A percentile compares a stretch with the other conserved stretches of the same genome.
phyloP scores from a whole-genome alignment of 2,113 vertebrate genomes.

The Sphyrna mokarran region DNA sequence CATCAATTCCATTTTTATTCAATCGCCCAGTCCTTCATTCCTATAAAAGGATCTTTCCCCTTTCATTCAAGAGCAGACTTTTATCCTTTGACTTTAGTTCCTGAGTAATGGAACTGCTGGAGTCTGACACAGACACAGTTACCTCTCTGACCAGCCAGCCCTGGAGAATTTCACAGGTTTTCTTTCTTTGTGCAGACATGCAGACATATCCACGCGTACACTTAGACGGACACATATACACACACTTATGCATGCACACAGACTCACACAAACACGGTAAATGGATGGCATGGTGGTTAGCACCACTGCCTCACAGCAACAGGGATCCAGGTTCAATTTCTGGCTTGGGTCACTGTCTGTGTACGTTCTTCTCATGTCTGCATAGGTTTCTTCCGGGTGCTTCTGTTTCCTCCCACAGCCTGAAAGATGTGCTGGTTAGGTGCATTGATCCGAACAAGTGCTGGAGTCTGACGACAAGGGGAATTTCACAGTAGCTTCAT shows the following conservation, averaged over 20 bases:
- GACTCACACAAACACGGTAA: background rate
- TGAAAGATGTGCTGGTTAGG: too few relatives aligned
- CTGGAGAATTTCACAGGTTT: background rate
- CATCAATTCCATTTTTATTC: background rate
- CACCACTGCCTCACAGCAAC: too few relatives aligned
- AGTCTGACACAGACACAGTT: background rate
- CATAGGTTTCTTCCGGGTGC: too few relatives aligned
- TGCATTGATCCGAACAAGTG: too few relatives aligned
- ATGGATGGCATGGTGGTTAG: too few relatives aligned
- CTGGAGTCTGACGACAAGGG: too few relatives aligned
- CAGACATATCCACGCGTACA: background rate
- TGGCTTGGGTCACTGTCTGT: too few relatives aligned
- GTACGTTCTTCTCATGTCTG: too few relatives aligned
- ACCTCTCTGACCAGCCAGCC: background rate
- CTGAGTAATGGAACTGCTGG: background rate
- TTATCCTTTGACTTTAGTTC: background rate
- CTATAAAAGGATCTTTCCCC: background rate
- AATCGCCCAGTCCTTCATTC: background rate
- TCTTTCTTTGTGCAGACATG: background rate
- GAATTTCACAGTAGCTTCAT: too few relatives aligned
- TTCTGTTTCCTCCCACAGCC: too few relatives aligned
- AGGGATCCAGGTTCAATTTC: too few relatives aligned
- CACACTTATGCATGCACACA: background rate
- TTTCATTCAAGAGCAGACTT: background rate
- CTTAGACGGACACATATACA: background rate